phyloP scores from a whole-genome alignment of 2,797 vertebrate species.

The Hipposideros larvatus region DNA sequence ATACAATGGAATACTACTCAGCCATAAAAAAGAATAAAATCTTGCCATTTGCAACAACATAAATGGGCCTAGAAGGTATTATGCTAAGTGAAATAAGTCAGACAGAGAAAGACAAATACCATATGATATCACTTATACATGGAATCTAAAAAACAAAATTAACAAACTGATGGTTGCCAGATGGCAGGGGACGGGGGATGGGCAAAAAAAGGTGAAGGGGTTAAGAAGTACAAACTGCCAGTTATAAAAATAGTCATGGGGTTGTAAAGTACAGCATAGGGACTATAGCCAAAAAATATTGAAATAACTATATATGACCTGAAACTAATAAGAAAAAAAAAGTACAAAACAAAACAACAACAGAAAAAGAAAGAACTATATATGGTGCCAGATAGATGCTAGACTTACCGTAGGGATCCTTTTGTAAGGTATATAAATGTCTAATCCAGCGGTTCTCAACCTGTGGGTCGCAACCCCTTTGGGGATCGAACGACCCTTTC shows the following conservation, averaged over 20 bases:
- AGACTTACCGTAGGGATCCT: not conserved
- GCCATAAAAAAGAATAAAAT: not conserved
- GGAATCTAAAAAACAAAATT: not conserved
- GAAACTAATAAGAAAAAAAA: too few species aligned
- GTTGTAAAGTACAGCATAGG: not conserved
- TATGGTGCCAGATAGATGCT: not conserved
- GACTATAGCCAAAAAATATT: not conserved
- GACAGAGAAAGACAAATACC: not conserved
- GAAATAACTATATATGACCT: too few species aligned
- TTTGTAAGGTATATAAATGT: not conserved
- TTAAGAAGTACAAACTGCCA: not conserved
- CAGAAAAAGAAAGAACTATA: too few species aligned
- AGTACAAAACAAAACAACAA: too few species aligned
- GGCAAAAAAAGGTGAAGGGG: not conserved
- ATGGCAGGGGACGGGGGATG: not conserved
- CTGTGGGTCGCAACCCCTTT: too few species aligned
- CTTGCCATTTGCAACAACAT: not conserved
- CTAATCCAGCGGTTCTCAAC: not conserved
- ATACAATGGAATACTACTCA: not conserved
- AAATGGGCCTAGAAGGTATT: not conserved
- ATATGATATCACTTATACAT: not conserved
- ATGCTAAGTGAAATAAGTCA: not conserved
- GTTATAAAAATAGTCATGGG: not conserved
- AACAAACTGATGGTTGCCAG: too few species aligned
- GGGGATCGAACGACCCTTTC: too few species aligned